Evolutionary conservation across 2,888 invertebrate species (phyloP), one percentile per base, ranked within the genome.

Genomic region (Zootermopsis nevadensis): DNA sequence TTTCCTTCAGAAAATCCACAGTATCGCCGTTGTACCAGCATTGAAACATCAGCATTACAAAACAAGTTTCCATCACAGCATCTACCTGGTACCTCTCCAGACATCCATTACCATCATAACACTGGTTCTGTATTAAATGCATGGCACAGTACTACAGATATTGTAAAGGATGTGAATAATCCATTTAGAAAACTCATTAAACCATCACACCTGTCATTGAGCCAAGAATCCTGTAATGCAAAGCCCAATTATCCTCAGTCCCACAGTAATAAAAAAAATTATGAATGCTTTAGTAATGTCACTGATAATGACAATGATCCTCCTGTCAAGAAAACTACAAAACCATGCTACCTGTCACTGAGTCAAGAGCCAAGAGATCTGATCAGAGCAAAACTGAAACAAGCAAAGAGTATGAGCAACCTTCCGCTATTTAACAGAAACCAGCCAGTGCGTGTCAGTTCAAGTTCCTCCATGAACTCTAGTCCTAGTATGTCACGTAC

Each of bases 321-420:
- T 89, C 0, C 88, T 89, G 0, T 85, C 6, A 33, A 33, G n/a
- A 74, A 33, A 38, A 33, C n/a, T 74, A 30, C 60, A 6, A 53
- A 53, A 30, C 60, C 48, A 27, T n/a, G 53, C 27, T 55, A 55
- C 31, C 19, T 55, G 27, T 48, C 81, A 48, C 19, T 81, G 7
- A 72, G 69, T 42, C 81, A 42, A 19, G 79, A 79, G 30, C 82
- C 82, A n/a, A 77, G 69, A 42, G 53, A 79, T 31, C 35, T 82
- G 33, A 27, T 82, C 22, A 77, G 66, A 48, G 82, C 82, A 67
- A 89, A 88, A 86, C 87, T 89, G 77, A 90, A 90, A 86, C 90
- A 90, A 85, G 90, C 89, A 31, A 86, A 88, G 48, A 90, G 90
- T 22, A 88, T 90, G 88, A 89, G 89, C 38, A 89, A 89, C 86